phyloP scores from a whole-genome alignment of 2,113 vertebrate genomes.

The Maccullochella peelii region DNA sequence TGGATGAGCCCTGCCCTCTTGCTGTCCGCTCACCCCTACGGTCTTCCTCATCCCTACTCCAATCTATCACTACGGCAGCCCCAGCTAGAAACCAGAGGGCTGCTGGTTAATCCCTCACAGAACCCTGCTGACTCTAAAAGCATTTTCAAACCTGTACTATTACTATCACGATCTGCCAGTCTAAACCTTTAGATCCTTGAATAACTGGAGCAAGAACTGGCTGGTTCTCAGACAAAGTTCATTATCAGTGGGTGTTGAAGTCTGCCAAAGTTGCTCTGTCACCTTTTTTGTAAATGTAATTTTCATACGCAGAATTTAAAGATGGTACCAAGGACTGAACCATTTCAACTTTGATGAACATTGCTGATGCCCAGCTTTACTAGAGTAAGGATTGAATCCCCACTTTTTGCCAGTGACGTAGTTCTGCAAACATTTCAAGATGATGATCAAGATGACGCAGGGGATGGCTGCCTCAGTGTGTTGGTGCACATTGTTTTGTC shows the following conservation, averaged over 20 bases:
- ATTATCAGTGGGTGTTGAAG: background rate
- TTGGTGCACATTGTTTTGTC: no score
- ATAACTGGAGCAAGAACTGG: background rate
- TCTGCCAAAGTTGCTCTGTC: background rate
- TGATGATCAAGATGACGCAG: no score
- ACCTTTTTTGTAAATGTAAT: background rate
- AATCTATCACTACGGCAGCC: conserved; percentile 34
- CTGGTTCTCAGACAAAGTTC: background rate
- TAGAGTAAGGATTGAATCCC: background rate
- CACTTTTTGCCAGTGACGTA: background rate
- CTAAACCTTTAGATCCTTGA: no score
- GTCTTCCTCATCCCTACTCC: conserved; percentile 9
- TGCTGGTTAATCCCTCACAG: conserved; percentile 1
- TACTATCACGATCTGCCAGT: background rate
- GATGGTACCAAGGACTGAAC: background rate
- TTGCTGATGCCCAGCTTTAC: no score
- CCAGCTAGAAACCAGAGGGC: conserved; percentile 11
- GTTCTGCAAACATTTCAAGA: no score
- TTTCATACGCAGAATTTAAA: background rate
- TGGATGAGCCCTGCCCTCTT: conserved; percentile 7
- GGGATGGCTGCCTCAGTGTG: no score
- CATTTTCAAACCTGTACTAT: background rate
- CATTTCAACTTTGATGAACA: background rate
- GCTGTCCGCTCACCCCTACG: background rate
- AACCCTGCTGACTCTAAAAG: background rate